Evolutionary conservation across 2,888 invertebrate genomes (phyloP), one percentile per base, ranked within the genome.

Genomic region (Melanargia galathea): DNA sequence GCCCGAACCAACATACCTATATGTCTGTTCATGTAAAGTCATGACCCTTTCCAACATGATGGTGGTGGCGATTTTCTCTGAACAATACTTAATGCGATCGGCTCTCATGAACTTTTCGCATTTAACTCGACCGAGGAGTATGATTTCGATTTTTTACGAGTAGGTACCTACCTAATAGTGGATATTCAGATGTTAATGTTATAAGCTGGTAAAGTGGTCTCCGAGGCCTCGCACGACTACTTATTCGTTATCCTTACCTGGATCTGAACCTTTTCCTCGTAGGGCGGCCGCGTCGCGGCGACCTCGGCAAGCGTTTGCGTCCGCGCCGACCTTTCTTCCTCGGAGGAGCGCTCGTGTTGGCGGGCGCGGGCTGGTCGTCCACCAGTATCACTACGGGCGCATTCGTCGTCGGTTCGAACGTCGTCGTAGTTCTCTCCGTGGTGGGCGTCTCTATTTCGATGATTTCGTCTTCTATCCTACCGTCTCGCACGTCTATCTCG

Each of bases 181-280:
- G n/a, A n/a, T n/a, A n/a, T n/a, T n/a, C n/a, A n/a, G n/a, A n/a
- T n/a, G n/a, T n/a, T n/a, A n/a, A n/a, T n/a, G n/a, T n/a, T n/a
- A n/a, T n/a, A n/a, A n/a, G 8, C 7, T 18, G 2, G 7, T 10
- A 18, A 18, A 1, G 40, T 6, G 5, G 16, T 2, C 5, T 6
- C 4, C 4, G n/a, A n/a, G n/a, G n/a, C n/a, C n/a, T n/a, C n/a
- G n/a, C n/a, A n/a, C n/a, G n/a, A n/a, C n/a, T n/a, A n/a, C n/a
- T 62, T 20, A 20, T 30, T 56, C 33, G 16, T 16, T 16, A 11
- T 20, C 11, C 22, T 35, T 77, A 81, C 83, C 89, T 84, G 71
- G 84, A 78, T 90, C 90, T 90, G 83, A 90, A 90, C 69, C 90
- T 83, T 84, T 90, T 91, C 73, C 90, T 81, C 10, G 90, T 90